Conservation (phyloP, 2,113 vertebrate genomes). For the Synodontis membranacea region DNA sequence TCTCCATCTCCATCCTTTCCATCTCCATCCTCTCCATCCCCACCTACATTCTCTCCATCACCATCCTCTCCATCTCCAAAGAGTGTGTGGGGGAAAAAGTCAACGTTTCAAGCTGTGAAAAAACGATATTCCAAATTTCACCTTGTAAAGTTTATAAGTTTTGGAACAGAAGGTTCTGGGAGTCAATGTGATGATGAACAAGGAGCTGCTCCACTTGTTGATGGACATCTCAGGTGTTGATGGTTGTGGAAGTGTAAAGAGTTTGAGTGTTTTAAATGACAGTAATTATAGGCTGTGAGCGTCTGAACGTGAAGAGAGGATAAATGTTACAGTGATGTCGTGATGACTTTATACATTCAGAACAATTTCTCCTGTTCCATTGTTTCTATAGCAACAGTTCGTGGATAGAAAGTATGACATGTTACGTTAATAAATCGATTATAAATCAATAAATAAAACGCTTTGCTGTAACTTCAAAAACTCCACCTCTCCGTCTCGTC, state of each 20-base stretch:
- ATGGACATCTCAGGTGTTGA: neutral
- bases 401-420: neutral
- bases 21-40: neutral
- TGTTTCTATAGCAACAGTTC: neutral
- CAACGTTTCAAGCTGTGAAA: neutral
- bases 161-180: neutral
- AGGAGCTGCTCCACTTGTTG: neutral
- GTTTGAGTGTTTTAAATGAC: conserved; percentile 7
- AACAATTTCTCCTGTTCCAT: neutral
- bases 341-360: neutral
- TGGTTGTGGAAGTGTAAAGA: neutral
- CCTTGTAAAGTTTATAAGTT: neutral
- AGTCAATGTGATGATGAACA: neutral
- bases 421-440: too few species aligned
- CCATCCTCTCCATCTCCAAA: neutral
- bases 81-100: neutral
- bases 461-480: neutral
- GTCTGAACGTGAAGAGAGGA: neutral
- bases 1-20: neutral
- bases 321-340: neutral
- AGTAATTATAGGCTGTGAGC: neutral
- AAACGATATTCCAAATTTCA: neutral
- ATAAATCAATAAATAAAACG: neutral
- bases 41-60: neutral
- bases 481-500: neutral